Evolutionary conservation across 2,797 vertebrate genomes (phyloP).

Genomic region (Melanotaenia nigrans): DNA sequence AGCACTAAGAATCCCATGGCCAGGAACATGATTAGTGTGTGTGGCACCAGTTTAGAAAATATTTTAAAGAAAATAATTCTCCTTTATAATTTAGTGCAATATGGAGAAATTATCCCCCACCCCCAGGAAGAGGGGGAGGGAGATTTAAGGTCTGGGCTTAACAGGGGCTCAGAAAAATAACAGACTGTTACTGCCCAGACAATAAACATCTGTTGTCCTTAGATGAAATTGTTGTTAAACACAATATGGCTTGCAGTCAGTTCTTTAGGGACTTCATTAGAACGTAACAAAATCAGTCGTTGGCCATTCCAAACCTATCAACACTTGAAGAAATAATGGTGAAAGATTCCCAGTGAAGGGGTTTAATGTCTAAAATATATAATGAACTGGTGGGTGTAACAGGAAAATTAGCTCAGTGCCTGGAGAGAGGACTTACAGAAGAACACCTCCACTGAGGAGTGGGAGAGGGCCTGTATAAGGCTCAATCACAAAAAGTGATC

Average conservation of each 20-base stretch:
- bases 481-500: neutral
- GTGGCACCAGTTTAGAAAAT: conserved; percentile 1
- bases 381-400: neutral
- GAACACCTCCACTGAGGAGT: no score
- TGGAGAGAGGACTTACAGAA: neutral
- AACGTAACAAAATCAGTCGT: neutral
- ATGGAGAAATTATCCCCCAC: neutral
- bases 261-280: conserved; percentile 2
- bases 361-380: neutral
- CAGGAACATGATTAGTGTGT: conserved; percentile 6
- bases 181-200: neutral
- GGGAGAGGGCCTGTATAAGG: neutral
- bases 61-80: neutral
- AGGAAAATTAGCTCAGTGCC: neutral
- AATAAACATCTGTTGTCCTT: neutral
- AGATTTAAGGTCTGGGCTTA: neutral
- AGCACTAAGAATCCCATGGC: conserved; percentile 2
- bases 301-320: neutral
- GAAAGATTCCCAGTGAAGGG: neutral
- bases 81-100: neutral
- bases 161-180: neutral
- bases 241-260: neutral
- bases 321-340: conserved; percentile 7
- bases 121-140: neutral
- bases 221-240: neutral